Evolutionary conservation across 2,888 invertebrate species (phyloP).

Genomic region (Branchipolynoe longqiensis): DNA sequence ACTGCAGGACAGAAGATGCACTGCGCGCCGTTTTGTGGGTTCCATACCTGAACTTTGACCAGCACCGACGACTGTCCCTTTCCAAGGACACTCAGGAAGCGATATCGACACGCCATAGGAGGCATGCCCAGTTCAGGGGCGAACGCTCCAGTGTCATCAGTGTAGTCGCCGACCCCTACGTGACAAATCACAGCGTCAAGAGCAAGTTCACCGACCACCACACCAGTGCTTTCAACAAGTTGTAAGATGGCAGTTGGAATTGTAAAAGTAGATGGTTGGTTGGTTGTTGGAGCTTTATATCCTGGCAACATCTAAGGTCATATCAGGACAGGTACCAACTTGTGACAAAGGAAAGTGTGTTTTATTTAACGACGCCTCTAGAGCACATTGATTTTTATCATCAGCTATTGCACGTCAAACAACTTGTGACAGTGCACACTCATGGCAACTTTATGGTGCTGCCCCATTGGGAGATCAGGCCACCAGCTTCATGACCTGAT

Average conservation of each 20-base stretch:
- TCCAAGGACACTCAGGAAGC: constrained; percentile 69
- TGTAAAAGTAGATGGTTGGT: neutral
- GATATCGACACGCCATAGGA: constrained; percentile 72
- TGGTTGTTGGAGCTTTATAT: neutral
- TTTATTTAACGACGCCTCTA: too few relatives aligned
- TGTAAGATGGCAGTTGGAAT: neutral
- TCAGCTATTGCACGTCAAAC: too few relatives aligned
- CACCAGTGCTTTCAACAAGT: neutral
- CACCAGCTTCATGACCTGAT: too few relatives aligned
- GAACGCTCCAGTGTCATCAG: constrained; percentile 43
- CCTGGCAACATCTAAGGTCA: neutral
- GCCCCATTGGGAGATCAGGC: too few relatives aligned
- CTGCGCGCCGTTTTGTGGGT: neutral
- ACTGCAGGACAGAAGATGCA: too few relatives aligned
- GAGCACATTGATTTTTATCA: too few relatives aligned
- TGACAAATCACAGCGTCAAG: neutral
- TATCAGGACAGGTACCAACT: neutral
- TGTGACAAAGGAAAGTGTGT: neutral
- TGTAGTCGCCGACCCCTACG: constrained; percentile 22
- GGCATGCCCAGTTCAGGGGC: constrained; percentile 67
- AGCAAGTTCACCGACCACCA: neutral
- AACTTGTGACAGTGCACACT: too few relatives aligned
- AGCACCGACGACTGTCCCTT: constrained; percentile 75
- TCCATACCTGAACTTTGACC: constrained; percentile 72
- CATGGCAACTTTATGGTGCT: too few relatives aligned